Conservation (phyloP, 2,797 vertebrate species). For the Mormyrus proboscirostris region DNA sequence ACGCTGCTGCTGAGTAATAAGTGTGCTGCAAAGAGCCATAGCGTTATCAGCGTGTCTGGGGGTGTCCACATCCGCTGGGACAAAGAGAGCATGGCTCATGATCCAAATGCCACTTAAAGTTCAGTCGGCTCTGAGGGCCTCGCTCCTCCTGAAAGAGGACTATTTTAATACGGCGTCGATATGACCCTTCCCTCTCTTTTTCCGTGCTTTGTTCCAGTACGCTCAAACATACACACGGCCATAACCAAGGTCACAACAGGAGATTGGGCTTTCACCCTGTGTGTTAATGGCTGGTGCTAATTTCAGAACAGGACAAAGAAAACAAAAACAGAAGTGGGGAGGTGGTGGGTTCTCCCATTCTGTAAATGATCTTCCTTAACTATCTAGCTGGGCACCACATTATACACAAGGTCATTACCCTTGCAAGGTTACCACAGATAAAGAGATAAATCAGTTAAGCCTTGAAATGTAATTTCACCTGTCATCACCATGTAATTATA, state of each 20-base stretch:
- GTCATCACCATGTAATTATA: conserved; percentile 52
- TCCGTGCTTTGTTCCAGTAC: neutral
- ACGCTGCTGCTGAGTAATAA: neutral
- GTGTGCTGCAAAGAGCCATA: neutral
- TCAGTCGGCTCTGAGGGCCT: neutral
- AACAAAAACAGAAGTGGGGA: neutral
- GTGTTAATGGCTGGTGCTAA: neutral
- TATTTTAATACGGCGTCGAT: neutral
- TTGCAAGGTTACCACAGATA: conserved; percentile 45
- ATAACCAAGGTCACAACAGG: neutral
- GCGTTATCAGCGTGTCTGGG: neutral
- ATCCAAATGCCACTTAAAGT: neutral
- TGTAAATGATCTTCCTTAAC: neutral
- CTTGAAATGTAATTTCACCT: conserved; percentile 26
- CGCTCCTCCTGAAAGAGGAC: neutral
- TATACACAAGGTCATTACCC: conserved; percentile 29
- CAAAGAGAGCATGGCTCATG: neutral
- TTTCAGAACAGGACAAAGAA: neutral
- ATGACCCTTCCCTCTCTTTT: neutral
- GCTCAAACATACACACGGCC: neutral
- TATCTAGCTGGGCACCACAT: conserved; percentile 28
- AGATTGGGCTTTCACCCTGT: neutral
- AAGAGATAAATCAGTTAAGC: conserved; percentile 2
- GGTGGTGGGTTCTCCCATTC: neutral
- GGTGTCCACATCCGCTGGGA: neutral